These are phyloP conservation scores for Pyrgilauda ruficollis DNA, from an alignment of 2,113 vertebrate species.

Conservation along the genomic window DNA sequence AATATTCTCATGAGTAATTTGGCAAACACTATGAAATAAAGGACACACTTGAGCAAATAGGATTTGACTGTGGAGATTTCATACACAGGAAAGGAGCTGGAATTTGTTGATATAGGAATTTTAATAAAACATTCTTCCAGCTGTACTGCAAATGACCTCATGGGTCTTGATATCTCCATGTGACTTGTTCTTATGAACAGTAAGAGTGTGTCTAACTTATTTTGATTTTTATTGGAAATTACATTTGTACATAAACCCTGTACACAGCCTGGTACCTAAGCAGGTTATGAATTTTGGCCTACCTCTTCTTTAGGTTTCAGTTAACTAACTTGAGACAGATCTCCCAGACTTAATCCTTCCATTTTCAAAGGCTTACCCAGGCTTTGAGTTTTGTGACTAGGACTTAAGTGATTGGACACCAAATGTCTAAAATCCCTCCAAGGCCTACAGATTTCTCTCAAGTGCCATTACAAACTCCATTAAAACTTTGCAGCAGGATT, in stretches of 20 bases:
- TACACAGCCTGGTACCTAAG: constrained; percentile 53
- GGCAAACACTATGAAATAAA: constrained; percentile 32
- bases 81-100: neutral
- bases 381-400: neutral
- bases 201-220: neutral
- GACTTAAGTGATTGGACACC: neutral
- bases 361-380: constrained; percentile 44
- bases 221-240: constrained; percentile 35
- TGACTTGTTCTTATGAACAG: constrained; percentile 27
- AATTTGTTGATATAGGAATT: constrained; percentile 45
- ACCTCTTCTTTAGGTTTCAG: constrained; percentile 8
- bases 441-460: neutral
- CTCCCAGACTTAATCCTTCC: constrained; percentile 20
- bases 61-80: constrained; percentile 17
- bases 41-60: constrained; percentile 31
- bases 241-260: constrained; percentile 9
- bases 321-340: constrained; percentile 14
- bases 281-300: constrained; percentile 27
- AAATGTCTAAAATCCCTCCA: neutral
- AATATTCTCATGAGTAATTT: constrained; percentile 32
- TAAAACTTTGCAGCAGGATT: neutral
- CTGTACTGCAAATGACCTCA: constrained; percentile 50
- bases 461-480: neutral
- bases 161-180: neutral
- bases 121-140: constrained; percentile 28